Percentiles rank a stretch among this genome's conserved stretches.
Evolutionary conservation across 64 coral and sea anemone species (phyloP).

Genomic region (Pocillopora damicornis): DNA sequence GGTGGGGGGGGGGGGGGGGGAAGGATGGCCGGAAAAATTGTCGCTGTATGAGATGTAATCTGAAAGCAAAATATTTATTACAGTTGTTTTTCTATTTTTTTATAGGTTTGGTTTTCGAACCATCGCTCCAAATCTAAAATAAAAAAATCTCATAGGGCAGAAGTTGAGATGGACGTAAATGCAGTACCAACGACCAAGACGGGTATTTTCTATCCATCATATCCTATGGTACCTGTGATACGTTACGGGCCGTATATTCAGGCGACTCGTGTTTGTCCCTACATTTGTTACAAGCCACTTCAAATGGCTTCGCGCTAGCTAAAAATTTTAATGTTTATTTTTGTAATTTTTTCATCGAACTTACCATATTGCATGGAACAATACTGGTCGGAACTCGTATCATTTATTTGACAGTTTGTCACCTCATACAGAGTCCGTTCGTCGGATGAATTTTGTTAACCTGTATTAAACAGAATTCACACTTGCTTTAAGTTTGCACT

Average conservation of each 20-base stretch:
- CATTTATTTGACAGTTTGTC: too few species aligned
- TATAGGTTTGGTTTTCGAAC: constrained; percentile 71
- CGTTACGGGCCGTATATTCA: constrained; percentile 14
- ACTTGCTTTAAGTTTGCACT: too few species aligned
- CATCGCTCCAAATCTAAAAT: constrained; percentile 60
- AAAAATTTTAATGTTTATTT: background rate
- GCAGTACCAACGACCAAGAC: background rate
- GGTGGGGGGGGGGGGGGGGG: too few species aligned
- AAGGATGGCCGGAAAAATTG: too few species aligned
- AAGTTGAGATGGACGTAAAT: background rate
- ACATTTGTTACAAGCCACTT: constrained; percentile 7
- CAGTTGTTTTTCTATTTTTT: background rate
- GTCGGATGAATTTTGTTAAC: too few species aligned
- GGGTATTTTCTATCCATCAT: constrained; percentile 20
- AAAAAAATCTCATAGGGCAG: constrained; percentile 8
- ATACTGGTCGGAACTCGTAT: too few species aligned
- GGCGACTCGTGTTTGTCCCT: background rate
- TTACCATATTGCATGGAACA: background rate
- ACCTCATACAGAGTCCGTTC: too few species aligned
- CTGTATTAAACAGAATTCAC: too few species aligned
- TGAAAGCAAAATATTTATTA: background rate
- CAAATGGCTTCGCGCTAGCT: constrained; percentile 12
- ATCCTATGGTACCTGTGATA: constrained; percentile 28
- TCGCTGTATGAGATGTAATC: background rate
- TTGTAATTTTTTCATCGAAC: background rate